These are phyloP conservation scores for Sciaenops ocellatus DNA, from an alignment of 2,797 vertebrate genomes.

Conservation along the genomic window DNA sequence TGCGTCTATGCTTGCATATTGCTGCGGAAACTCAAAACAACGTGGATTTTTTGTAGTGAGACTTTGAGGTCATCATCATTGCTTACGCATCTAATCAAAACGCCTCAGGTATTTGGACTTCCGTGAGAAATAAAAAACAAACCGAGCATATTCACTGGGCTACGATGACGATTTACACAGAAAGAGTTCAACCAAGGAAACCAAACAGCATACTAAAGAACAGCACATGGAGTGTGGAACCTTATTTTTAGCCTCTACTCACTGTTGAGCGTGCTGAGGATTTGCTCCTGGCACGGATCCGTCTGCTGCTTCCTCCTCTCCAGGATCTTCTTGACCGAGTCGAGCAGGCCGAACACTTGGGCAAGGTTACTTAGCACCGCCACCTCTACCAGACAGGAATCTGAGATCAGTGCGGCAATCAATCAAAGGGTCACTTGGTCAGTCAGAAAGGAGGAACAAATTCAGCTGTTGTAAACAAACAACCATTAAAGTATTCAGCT, in stretches of 20 bases:
- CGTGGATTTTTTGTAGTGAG: not conserved
- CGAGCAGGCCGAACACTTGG: conserved; percentile 95
- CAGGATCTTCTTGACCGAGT: conserved; percentile 94
- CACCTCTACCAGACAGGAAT: conserved; percentile 90
- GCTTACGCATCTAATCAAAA: not conserved
- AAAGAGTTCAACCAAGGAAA: not conserved
- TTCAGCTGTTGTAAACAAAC: conserved; percentile 37
- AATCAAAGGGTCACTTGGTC: conserved; percentile 66
- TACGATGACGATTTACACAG: not conserved
- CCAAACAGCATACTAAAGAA: not conserved
- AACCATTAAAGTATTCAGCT: not conserved
- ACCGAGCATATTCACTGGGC: not conserved
- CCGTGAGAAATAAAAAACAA: not conserved
- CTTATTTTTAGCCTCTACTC: conserved; percentile 51
- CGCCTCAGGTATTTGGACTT: not conserved
- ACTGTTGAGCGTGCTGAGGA: conserved; percentile 91
- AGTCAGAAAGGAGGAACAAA: conserved; percentile 67
- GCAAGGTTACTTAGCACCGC: conserved; percentile 96
- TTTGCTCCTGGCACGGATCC: conserved; percentile 92
- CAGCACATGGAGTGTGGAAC: not conserved
- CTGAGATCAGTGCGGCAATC: conserved; percentile 78
- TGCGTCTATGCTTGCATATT: not conserved
- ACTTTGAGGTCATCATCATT: too few relatives aligned
- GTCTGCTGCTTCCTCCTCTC: conserved; percentile 90
- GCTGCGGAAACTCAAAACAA: not conserved